These are phyloP conservation scores for Corythoichthys intestinalis DNA, from an alignment of 2,113 vertebrate genomes.

Conservation along the genomic window DNA sequence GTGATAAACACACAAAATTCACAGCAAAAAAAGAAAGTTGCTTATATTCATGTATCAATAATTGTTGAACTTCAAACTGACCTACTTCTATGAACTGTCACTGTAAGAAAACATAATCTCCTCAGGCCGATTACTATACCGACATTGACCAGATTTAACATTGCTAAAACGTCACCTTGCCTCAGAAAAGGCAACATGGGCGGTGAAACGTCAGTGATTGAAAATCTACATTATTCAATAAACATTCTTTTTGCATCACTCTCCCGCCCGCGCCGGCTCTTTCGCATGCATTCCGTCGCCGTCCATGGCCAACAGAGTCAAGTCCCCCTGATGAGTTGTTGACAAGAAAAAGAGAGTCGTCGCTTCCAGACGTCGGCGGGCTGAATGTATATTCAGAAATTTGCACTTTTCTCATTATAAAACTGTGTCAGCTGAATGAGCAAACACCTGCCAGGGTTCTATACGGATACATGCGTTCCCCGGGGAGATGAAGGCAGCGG, in stretches of 20 bases:
- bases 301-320: slow-evolving; percentile 15
- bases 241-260: slow-evolving; percentile 31
- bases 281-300: slow-evolving; percentile 6
- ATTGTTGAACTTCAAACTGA: slow-evolving; percentile 38
- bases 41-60: too few species aligned
- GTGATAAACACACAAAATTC: too few species aligned
- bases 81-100: slow-evolving; percentile 57
- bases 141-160: slow-evolving; percentile 28
- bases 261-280: neutral
- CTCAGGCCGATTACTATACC: slow-evolving; percentile 54
- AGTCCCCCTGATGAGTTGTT: slow-evolving; percentile 60
- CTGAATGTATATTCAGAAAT: slow-evolving; percentile 62
- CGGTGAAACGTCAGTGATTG: slow-evolving; percentile 37
- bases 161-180: slow-evolving; percentile 28
- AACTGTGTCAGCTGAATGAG: slow-evolving; percentile 66
- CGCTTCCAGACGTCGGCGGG: slow-evolving; percentile 43
- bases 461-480: slow-evolving; percentile 48
- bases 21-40: too few species aligned
- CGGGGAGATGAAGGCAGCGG: slow-evolving; percentile 36
- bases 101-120: slow-evolving; percentile 60
- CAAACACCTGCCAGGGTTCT: slow-evolving; percentile 61
- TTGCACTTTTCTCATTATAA: slow-evolving; percentile 73
- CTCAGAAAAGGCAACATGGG: slow-evolving; percentile 40
- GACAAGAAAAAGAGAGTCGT: slow-evolving; percentile 53
- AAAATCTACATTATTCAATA: slow-evolving; percentile 56